These are phyloP conservation scores for Lycopodina hypogea DNA, from an alignment of 37 sponge, comb jelly and placozoan species.

Conservation along the genomic window DNA sequence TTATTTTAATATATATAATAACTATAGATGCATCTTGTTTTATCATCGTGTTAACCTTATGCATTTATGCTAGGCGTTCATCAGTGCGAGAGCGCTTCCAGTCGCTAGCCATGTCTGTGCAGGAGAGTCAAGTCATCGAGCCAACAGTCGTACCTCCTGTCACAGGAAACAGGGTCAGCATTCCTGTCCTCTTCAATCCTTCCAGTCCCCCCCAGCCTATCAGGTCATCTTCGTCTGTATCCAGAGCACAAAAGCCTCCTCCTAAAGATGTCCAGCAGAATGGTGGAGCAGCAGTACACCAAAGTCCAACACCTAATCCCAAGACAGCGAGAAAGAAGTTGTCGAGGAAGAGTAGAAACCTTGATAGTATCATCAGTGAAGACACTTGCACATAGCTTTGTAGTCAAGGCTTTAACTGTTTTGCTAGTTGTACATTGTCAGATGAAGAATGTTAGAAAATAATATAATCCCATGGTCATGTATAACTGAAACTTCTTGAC, in stretches of 20 bases:
- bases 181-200: neutral
- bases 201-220: neutral
- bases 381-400: no score
- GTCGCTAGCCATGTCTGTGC: neutral
- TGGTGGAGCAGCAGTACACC: neutral
- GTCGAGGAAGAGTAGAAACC: no score
- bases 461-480: no score
- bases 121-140: neutral
- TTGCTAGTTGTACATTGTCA: no score
- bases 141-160: neutral
- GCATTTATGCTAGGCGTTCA: neutral
- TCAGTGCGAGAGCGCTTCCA: constrained; percentile 12
- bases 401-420: no score
- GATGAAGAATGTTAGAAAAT: no score
- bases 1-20: no score
- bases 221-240: neutral
- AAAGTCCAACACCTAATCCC: neutral
- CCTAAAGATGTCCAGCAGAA: neutral
- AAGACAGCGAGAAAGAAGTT: neutral
- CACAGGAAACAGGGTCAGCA: constrained; percentile 2
- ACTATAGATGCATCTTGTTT: no score
- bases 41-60: constrained; percentile 9
- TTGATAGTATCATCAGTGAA: no score
- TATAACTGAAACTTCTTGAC: no score
- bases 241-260: neutral